A percentile compares a stretch with the other conserved stretches of the same genome.
Evolutionary conservation across 1,140 invertebrate genomes (phyloP).

Genomic region (Zaprionus vittiger): DNA sequence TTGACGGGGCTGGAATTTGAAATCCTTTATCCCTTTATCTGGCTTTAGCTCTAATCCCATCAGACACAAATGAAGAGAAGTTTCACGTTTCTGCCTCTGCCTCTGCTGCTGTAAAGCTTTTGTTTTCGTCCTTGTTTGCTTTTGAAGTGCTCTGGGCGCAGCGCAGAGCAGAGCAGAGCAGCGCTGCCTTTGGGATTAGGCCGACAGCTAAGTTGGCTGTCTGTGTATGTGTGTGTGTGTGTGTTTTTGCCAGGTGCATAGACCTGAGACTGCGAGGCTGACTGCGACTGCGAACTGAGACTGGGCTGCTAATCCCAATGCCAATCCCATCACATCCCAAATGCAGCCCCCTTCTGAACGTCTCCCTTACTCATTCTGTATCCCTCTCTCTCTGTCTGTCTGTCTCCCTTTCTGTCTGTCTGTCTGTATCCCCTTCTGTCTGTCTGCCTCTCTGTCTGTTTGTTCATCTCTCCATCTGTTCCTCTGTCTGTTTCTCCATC

Average conservation of each 20-base stretch:
- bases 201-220: constrained; percentile 69
- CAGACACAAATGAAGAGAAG: constrained; percentile 84
- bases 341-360: constrained; percentile 44
- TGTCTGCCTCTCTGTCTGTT: too few species aligned
- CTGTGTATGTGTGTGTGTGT: constrained; percentile 33
- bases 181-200: constrained; percentile 68
- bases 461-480: too few species aligned
- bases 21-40: constrained; percentile 85
- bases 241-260: constrained; percentile 65
- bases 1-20: constrained; percentile 57
- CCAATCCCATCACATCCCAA: constrained; percentile 69
- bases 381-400: neutral
- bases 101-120: constrained; percentile 49
- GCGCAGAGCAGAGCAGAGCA: constrained; percentile 12
- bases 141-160: constrained; percentile 61
- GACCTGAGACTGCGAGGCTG: constrained; percentile 27
- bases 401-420: neutral
- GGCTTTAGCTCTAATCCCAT: constrained; percentile 84
- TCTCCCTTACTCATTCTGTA: neutral
- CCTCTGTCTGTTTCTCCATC: too few species aligned
- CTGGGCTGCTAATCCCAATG: constrained; percentile 76
- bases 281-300: constrained; percentile 34
- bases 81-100: constrained; percentile 70
- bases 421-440: too few species aligned
- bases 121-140: constrained; percentile 59